Evolutionary conservation across 2,113 vertebrate genomes (phyloP).

Genomic region (Dromaius novaehollandiae): DNA sequence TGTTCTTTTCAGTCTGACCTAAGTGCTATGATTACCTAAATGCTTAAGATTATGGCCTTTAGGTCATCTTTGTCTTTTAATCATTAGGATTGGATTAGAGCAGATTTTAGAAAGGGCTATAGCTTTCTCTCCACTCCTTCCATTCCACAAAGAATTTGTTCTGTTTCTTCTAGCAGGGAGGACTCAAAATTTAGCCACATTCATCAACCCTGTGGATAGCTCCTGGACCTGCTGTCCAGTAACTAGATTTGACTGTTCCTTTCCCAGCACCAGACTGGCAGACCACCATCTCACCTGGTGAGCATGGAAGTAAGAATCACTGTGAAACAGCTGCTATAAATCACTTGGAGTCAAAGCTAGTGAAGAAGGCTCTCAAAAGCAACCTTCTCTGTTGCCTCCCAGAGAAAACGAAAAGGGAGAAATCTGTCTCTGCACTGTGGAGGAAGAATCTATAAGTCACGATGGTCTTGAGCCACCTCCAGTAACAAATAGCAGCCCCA

Average conservation of each 20-base stretch:
- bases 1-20: not conserved
- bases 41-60: not conserved
- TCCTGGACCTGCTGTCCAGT: not conserved
- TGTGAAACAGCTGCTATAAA: not conserved
- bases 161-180: not conserved
- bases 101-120: not conserved
- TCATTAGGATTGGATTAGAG: not conserved
- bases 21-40: not conserved
- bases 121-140: not conserved
- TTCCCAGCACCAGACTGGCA: not conserved
- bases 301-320: not conserved
- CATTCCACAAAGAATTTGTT: not conserved
- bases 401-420: not conserved
- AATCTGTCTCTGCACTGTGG: not conserved
- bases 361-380: not conserved
- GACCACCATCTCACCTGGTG: not conserved
- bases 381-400: not conserved
- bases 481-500: not conserved
- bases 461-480: not conserved
- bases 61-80: not conserved
- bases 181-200: not conserved
- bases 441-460: not conserved
- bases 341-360: not conserved
- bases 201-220: not conserved
- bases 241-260: not conserved